Evolutionary conservation across 2,113 vertebrate species (phyloP).

Genomic region (Calcarius ornatus): DNA sequence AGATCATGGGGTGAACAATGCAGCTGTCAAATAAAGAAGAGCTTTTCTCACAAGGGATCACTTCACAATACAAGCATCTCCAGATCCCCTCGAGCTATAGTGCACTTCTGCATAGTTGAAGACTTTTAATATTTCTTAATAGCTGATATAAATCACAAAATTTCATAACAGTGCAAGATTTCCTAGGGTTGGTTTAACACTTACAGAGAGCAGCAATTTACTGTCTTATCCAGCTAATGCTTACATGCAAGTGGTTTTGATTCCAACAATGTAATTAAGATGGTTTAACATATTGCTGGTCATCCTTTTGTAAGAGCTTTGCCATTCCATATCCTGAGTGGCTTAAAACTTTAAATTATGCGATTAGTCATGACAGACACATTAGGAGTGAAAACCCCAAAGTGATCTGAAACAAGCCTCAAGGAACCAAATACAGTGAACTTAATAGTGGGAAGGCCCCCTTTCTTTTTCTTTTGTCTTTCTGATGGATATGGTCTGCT

Average conservation of each 20-base stretch:
- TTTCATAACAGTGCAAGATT: conserved; percentile 42
- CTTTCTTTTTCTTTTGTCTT: background rate
- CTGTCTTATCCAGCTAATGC: conserved; percentile 6
- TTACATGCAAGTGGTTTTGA: conserved; percentile 25
- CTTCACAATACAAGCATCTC: conserved; percentile 25
- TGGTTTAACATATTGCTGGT: conserved; percentile 15
- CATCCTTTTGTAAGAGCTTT: conserved; percentile 14
- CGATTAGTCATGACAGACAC: background rate
- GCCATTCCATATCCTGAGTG: background rate
- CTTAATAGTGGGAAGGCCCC: background rate
- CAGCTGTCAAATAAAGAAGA: conserved; percentile 49
- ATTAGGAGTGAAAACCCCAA: background rate
- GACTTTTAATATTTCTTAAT: conserved; percentile 64
- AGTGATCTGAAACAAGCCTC: background rate
- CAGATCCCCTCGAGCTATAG: background rate
- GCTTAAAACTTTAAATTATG: background rate
- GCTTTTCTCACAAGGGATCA: conserved; percentile 34
- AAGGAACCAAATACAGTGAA: background rate
- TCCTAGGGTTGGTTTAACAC: conserved; percentile 45
- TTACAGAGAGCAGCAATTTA: conserved; percentile 36
- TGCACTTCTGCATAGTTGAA: conserved; percentile 34
- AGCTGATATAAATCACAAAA: conserved; percentile 58
- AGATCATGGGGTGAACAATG: conserved; percentile 10
- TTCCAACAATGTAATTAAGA: conserved; percentile 25
- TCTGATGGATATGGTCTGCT: background rate